These are phyloP conservation scores for Conus ventricosus DNA, from an alignment of 1,140 invertebrate genomes.

Conservation along the genomic window DNA sequence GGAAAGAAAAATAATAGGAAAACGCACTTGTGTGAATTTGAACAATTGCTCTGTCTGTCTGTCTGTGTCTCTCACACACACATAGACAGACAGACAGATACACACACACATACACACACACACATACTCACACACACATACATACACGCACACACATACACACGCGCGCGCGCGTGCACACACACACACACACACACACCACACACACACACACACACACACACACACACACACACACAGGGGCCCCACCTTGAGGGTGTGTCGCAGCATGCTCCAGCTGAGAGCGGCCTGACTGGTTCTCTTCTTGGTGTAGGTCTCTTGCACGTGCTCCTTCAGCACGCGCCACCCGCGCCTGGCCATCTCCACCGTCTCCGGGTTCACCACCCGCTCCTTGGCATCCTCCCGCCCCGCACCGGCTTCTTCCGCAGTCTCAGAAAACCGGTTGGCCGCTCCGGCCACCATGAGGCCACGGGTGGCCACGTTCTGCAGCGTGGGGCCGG, in stretches of 20 bases:
- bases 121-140: background rate
- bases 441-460: slow-evolving; percentile 40
- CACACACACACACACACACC: background rate
- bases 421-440: slow-evolving; percentile 39
- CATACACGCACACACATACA: background rate
- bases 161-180: background rate
- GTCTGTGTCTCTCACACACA: background rate
- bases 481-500: background rate
- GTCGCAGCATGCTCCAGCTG: slow-evolving; percentile 53
- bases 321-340: slow-evolving; percentile 47
- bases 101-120: background rate
- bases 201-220: slow-evolving; percentile 13
- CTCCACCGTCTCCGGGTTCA: slow-evolving; percentile 39
- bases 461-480: slow-evolving; percentile 34
- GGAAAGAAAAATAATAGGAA: too few species aligned
- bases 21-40: too few species aligned
- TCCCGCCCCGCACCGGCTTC: background rate
- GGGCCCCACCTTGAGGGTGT: slow-evolving; percentile 36
- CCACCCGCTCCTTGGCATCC: background rate
- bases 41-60: too few species aligned
- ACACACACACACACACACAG: background rate
- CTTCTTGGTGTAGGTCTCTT: slow-evolving; percentile 47
- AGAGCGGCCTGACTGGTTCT: slow-evolving; percentile 43
- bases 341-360: slow-evolving; percentile 56
- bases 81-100: background rate